Base-by-base conservation (phyloP, 2,113 vertebrate species). In the Apaloderma vittatum region DNA sequence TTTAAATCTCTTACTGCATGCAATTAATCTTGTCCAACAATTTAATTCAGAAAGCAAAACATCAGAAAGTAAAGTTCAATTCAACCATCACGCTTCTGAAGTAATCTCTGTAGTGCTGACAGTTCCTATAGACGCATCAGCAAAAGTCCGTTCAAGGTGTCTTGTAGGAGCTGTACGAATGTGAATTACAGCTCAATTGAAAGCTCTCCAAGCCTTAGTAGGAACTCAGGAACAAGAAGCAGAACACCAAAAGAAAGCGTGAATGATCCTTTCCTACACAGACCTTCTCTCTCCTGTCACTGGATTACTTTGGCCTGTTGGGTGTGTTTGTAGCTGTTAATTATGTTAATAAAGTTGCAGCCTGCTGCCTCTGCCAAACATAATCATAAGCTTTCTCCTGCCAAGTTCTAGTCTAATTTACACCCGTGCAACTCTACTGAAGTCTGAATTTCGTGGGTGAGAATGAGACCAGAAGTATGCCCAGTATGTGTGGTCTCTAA, bases 1-100 rank as follows among this genome's bases (percentile, higher is more conserved):
- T 97, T 98, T 98, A 98, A 98, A 98, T 97, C 88, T 97, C 97
- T 98, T 88, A 98, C 90, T 97, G 96, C 52, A 32, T 97, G 97
- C 98, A 98, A 98, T 98, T 98, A 98, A 98, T 98, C 98, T 98
- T 98, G 97, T 97, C 98, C 98, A 98, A 97, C 97, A 98, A 98
- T 97, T 98, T 96, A 98, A 98, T 98, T 98, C 97, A 97, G 94
- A 98, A 98, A 94, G 95, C 89, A 97, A 98, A 98, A 98, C 98
- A 98, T 98, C 97, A 98, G 97, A 98, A 98, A 98, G 95, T 97
- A 98, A 96, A 97, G 96, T 97, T 97, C 94, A 97, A 94, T 97
- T 98, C 97, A 97, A 94, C 96, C 96, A 90, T 96, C 96, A 91
- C 13, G 30, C 94, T 86, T 97, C 95, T 97, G 95, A 97, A 98